Evolutionary conservation across 2,888 invertebrate genomes (phyloP).

Genomic region (Drosophila affinis): DNA sequence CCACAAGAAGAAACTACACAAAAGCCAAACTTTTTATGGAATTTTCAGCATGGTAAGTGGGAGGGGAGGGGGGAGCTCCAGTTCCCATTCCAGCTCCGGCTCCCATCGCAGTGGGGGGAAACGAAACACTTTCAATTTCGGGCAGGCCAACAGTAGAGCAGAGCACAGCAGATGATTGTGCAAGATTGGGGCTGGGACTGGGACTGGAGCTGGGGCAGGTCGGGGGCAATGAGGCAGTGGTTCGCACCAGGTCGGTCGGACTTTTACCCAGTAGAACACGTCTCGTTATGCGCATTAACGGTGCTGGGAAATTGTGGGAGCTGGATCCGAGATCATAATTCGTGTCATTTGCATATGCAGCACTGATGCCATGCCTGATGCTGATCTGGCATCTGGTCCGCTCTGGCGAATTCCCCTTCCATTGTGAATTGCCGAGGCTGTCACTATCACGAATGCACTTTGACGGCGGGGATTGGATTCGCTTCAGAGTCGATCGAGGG

Average conservation of each 20-base stretch:
- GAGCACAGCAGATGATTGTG: conserved; percentile 40
- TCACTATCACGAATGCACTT: conserved; percentile 60
- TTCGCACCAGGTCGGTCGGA: conserved; percentile 27
- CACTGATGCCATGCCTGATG: conserved; percentile 12
- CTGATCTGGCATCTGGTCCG: conserved; percentile 8
- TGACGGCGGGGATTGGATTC: conserved; percentile 23
- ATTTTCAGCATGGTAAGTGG: conserved; percentile 3
- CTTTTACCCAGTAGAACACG: conserved; percentile 68
- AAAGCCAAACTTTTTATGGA: conserved; percentile 19
- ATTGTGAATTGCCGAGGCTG: conserved; percentile 49
- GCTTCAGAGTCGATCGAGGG: conserved; percentile 43
- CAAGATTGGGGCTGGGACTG: conserved; percentile 25
- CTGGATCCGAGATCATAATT: conserved; percentile 38
- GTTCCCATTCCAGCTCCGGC: neutral
- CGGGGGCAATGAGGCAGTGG: conserved; percentile 21
- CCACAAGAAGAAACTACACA: conserved; percentile 24
- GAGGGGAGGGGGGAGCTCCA: neutral
- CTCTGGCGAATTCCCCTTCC: neutral
- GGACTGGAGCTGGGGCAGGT: neutral
- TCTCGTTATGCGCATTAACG: conserved; percentile 67
- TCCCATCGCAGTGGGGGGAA: conserved; percentile 3
- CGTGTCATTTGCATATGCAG: conserved; percentile 65
- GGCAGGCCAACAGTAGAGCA: neutral
- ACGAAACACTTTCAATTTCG: conserved; percentile 45
- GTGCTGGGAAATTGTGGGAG: conserved; percentile 46